Conservation (phyloP, 1,140 invertebrate genomes). For the Antheraea pernyi region DNA sequence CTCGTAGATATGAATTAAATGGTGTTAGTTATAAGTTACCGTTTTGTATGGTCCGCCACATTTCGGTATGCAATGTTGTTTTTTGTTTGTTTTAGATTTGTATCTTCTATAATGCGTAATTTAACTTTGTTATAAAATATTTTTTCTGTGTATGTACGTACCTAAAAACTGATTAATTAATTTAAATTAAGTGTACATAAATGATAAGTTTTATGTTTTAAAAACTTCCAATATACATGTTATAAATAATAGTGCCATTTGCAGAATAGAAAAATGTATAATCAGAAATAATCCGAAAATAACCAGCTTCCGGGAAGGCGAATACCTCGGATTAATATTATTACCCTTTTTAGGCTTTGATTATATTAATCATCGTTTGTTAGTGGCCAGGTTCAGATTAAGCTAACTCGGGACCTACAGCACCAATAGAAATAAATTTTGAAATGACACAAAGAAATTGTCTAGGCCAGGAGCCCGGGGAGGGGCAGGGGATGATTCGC, state of each 20-base stretch:
- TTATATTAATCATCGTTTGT: no score
- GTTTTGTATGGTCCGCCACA: not conserved
- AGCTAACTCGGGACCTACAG: no score
- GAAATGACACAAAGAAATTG: no score
- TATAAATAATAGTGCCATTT: not conserved
- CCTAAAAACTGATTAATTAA: not conserved
- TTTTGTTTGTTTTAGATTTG: slow-evolving; percentile 5
- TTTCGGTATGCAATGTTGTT: slow-evolving; percentile 5
- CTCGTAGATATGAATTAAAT: slow-evolving; percentile 15
- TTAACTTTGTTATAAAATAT: slow-evolving; percentile 1
- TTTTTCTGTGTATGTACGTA: not conserved
- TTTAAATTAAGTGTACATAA: not conserved
- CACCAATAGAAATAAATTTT: no score
- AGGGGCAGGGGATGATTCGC: no score
- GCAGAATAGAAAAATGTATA: not conserved
- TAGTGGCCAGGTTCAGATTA: no score
- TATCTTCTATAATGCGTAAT: not conserved
- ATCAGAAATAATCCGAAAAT: no score
- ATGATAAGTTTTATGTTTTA: not conserved
- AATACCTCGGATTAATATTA: no score
- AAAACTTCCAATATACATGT: not conserved
- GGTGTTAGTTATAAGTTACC: slow-evolving; percentile 5
- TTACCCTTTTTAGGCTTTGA: no score
- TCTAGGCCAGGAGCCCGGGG: no score
- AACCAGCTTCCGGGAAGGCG: no score